Conservation (phyloP, 92 coral and sea anemone species). For the Paramuricea clavata region DNA sequence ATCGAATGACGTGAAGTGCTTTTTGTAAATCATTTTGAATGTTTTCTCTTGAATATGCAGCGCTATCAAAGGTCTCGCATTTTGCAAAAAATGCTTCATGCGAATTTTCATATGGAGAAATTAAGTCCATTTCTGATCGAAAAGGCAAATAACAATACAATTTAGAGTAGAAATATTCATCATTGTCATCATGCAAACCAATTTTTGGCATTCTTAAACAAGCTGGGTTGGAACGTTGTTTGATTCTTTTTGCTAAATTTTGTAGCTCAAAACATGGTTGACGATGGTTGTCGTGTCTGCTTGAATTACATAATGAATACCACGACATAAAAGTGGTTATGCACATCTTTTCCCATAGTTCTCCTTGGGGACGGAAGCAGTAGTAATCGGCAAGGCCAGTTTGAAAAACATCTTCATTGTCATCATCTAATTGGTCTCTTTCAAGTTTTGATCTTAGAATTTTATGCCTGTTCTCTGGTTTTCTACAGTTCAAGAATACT, state of each 20-base stretch:
- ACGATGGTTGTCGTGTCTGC: constrained; percentile 30
- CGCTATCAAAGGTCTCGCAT: neutral
- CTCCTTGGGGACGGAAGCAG: constrained; percentile 25
- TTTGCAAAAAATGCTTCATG: constrained; percentile 34
- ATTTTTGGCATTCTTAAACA: constrained; percentile 56
- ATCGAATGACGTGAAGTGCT: constrained; percentile 50
- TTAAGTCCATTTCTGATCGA: too few relatives aligned
- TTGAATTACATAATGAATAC: constrained; percentile 29
- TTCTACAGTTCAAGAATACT: constrained; percentile 52
- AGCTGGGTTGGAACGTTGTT: too few relatives aligned
- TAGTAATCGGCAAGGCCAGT: constrained; percentile 44
- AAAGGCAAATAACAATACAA: too few relatives aligned
- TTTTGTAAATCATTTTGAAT: constrained; percentile 48
- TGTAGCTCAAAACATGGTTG: constrained; percentile 32
- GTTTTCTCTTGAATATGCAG: neutral
- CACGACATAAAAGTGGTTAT: constrained; percentile 55
- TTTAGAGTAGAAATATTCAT: too few relatives aligned
- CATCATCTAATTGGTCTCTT: constrained; percentile 46
- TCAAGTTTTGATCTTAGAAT: constrained; percentile 48
- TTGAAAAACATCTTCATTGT: constrained; percentile 48
- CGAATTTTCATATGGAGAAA: constrained; percentile 51
- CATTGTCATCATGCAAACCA: constrained; percentile 10
- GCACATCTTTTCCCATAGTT: constrained; percentile 52
- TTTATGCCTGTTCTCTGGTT: constrained; percentile 48
- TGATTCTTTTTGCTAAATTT: neutral